phyloP scores from a whole-genome alignment of 1,140 invertebrate genomes.

The Brachionus angularis region DNA sequence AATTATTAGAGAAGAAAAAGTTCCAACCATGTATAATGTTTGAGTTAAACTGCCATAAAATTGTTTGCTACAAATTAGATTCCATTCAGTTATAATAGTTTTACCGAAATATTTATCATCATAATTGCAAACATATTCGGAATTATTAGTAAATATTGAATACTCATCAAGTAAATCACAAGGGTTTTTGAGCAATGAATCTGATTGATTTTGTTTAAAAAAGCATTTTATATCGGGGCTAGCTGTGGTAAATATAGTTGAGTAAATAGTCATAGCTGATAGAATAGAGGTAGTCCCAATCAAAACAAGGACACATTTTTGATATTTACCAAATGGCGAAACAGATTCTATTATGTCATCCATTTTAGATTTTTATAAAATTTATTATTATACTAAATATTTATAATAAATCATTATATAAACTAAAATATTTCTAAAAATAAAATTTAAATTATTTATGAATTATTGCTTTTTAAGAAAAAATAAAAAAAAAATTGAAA shows the following conservation, averaged over 20 bases:
- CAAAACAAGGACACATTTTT: neutral
- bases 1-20: neutral
- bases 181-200: neutral
- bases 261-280: neutral
- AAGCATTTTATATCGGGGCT: neutral
- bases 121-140: neutral
- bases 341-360: neutral
- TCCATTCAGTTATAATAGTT: neutral
- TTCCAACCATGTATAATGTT: neutral
- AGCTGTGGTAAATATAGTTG: neutral
- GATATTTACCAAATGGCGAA: neutral
- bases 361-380: too few relatives aligned
- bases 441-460: too few relatives aligned
- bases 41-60: neutral
- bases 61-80: neutral
- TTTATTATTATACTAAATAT: too few relatives aligned
- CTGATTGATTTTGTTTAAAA: neutral
- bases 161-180: neutral
- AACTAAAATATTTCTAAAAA: too few relatives aligned
- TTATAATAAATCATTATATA: too few relatives aligned
- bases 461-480: too few relatives aligned
- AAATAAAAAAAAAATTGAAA: neutral
- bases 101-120: neutral
- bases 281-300: neutral
- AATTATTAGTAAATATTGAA: neutral